Conservation (phyloP, 2,888 invertebrate species). For the Cheilosia grossa region DNA sequence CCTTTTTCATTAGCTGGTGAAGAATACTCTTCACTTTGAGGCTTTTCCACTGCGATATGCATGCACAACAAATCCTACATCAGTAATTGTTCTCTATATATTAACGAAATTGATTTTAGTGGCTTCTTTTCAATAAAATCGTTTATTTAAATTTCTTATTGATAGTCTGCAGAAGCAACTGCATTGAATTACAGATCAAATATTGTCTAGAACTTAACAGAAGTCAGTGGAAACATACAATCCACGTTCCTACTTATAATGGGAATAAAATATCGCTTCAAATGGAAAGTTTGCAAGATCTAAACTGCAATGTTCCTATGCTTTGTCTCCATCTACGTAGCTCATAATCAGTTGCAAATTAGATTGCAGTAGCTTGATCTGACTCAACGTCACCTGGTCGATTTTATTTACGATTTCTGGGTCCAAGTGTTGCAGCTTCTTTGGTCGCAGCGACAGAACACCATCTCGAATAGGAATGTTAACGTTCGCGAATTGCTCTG, state of each 20-base stretch:
- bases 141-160: constrained; percentile 1
- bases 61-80: too few species aligned
- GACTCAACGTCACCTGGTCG: constrained; percentile 80
- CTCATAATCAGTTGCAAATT: constrained; percentile 81
- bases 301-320: not conserved
- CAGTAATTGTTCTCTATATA: too few species aligned
- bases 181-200: not conserved
- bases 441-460: constrained; percentile 81
- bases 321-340: constrained; percentile 76
- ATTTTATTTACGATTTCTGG: constrained; percentile 79
- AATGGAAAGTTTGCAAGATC: not conserved
- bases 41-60: too few species aligned
- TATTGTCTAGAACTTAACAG: constrained; percentile 1
- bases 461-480: constrained; percentile 83
- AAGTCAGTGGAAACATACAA: not conserved
- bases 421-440: constrained; percentile 79
- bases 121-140: not conserved
- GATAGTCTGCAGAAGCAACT: not conserved
- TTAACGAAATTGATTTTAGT: too few species aligned
- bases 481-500: constrained; percentile 81
- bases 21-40: too few species aligned
- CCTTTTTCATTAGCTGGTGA: too few species aligned
- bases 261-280: not conserved
- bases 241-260: not conserved
- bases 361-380: constrained; percentile 81